Evolutionary conservation across 2,888 invertebrate genomes (phyloP), one percentile per base, ranked within the genome.

Genomic region (Chrysolina haemoptera): DNA sequence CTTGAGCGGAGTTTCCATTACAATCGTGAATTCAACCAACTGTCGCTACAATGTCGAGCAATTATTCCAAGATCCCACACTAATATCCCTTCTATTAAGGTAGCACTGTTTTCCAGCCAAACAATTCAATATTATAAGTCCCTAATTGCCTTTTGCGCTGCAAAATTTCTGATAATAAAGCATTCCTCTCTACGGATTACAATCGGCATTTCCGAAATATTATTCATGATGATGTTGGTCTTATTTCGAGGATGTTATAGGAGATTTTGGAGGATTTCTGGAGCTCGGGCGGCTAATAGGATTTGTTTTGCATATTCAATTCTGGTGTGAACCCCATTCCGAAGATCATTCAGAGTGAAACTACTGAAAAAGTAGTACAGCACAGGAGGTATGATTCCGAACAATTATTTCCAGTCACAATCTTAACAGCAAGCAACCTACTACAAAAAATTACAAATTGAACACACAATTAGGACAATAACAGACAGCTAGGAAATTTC

Each of bases 141-240:
- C 35, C 16, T 67, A 40, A 67, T 67, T 53, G 67, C 67, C 35
- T 53, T 27, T 67, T 67, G 67, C 53, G 1, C n/a, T 27, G 59
- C 59, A 35, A 59, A 59, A 59, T 35, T 59, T 8, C 27, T 11
- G 11, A 53, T 18, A 53, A 53, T 59, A 16, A 35, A 59, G n/a
- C 59, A 35, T 59, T 59, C 8, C 22, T 59, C 35, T 35, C 27
- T 35, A 8, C 59, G n/a, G 59, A 59, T 59, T 59, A 59, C 59
- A 35, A 35, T 5, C 59, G 35, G 27, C 59, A 35, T 59, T 35
- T 59, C 59, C 35, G 59, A n/a, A 59, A 59, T 59, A 59, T 59
- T 27, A 59, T 59, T 59, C 59, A 59, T 35, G 59, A 35, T 59
- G n/a, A 9, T 8, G 59, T 22, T 35, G 35, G 59, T 27, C 27